These are phyloP conservation scores for Phrynosoma platyrhinos DNA, from an alignment of 2,113 vertebrate genomes.

Conservation along the genomic window DNA sequence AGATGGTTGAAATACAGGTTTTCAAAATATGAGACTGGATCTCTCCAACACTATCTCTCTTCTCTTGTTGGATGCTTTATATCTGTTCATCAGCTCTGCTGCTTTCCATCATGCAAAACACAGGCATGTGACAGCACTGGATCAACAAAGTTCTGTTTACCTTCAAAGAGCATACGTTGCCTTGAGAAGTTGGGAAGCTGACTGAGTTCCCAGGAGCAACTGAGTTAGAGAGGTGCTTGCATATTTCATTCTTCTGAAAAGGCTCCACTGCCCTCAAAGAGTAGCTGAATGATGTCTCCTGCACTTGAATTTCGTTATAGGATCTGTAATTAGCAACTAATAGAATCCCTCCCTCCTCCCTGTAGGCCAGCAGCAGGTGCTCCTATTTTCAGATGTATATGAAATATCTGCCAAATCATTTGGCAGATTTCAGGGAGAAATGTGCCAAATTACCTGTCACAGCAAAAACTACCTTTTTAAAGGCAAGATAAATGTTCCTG, in stretches of 20 bases:
- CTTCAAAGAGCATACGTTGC: fast-evolving
- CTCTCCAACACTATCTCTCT: background rate
- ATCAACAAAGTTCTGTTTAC: fast-evolving
- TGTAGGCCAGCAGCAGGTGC: conserved; percentile 72
- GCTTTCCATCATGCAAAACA: fast-evolving
- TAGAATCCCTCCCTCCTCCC: conserved; percentile 42
- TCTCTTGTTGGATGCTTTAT: fast-evolving
- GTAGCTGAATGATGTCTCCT: background rate
- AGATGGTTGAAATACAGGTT: background rate
- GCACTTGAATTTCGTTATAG: conserved; percentile 45
- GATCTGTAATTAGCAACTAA: conserved; percentile 63
- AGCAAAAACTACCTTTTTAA: conserved; percentile 60
- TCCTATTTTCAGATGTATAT: conserved; percentile 74
- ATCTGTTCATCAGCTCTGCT: fast-evolving
- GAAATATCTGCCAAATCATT: conserved; percentile 78
- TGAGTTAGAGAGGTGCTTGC: background rate
- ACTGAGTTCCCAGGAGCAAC: background rate
- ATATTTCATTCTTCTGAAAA: conserved; percentile 29
- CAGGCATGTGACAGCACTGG: fast-evolving
- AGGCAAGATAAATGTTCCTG: conserved; percentile 61
- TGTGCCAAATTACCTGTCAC: conserved; percentile 79
- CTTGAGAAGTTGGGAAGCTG: background rate
- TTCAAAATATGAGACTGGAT: background rate
- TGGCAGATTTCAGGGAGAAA: conserved; percentile 73
- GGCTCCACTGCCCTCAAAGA: conserved; percentile 6